Evolutionary conservation across 64 coral and sea anemone species (phyloP).

Genomic region (Catalaphyllia jardinei): DNA sequence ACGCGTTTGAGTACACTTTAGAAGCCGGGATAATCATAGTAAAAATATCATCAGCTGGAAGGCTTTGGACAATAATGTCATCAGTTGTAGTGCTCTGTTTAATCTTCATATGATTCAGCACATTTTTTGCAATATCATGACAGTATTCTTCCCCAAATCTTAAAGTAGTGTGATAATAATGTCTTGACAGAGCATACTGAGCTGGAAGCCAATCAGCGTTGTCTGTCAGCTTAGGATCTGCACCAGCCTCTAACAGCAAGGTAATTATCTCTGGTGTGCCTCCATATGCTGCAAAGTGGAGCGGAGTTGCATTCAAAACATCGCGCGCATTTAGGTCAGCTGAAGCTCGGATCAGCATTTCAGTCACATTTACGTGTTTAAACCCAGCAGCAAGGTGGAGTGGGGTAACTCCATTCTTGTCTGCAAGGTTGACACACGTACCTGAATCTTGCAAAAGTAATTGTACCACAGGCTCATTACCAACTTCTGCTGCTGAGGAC

Average conservation of each 20-base stretch:
- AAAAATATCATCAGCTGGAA: constrained; percentile 48
- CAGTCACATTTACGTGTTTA: constrained; percentile 1
- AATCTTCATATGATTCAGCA: background rate
- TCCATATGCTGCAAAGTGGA: constrained; percentile 50
- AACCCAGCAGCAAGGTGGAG: constrained; percentile 40
- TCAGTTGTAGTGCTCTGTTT: background rate
- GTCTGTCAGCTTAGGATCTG: background rate
- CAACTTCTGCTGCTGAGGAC: constrained; percentile 24
- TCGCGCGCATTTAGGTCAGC: constrained; percentile 39
- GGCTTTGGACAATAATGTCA: constrained; percentile 22
- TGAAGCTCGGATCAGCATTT: constrained; percentile 13
- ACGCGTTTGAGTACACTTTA: background rate
- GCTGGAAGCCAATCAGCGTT: background rate
- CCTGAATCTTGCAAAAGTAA: constrained; percentile 23
- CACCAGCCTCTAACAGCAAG: constrained; percentile 22
- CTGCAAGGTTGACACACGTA: constrained; percentile 3
- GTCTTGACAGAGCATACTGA: constrained; percentile 31
- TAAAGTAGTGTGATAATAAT: constrained; percentile 43
- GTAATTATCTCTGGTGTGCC: constrained; percentile 52
- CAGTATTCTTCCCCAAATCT: constrained; percentile 34
- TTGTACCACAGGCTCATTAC: constrained; percentile 7
- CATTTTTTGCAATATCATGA: background rate
- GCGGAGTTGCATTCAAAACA: background rate
- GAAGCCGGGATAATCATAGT: constrained; percentile 8
- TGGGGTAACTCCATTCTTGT: constrained; percentile 20